Evolutionary conservation across 2,888 invertebrate genomes (phyloP), one percentile per base, ranked within the genome.

Genomic region (Tetragnatha montana): DNA sequence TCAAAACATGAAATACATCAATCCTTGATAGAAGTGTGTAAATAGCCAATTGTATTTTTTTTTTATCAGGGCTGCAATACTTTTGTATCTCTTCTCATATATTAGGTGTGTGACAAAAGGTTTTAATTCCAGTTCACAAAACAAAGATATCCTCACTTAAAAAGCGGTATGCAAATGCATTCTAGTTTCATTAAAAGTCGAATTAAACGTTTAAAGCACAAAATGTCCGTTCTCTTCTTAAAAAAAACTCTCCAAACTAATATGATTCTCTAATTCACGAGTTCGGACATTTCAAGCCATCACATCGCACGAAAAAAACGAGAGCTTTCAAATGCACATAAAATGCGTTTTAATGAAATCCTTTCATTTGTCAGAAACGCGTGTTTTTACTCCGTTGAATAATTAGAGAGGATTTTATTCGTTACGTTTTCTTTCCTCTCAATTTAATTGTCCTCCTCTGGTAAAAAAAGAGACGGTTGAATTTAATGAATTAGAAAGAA

Each of bases 401-500:
- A 60, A 60, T 60, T 60, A 60, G 60, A 8, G 60, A 60, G 8
- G 17, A 6, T 60, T 60, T 60, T 60, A 60, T 60, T 60, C 17
- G 60, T 10, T 60, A 60, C 60, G 12, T 60, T 60, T 60, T 60
- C 60, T 17, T 6, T 3, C 60, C 10, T 60, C 12, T 60, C 60
- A 60, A 60, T 60, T 60, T 60, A 60, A 60, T 60, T 60, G 60
- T 60, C 8, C 12, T 10, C 60, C 4, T 10, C 12, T 17, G 8
- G n/a, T 22, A 21, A 12, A 8, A 78, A 17, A 60, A 12, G 22
- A 78, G 68, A 60, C 60, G 60, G 60, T 1, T 8, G n/a, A 78
- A 22, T 60, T 68, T 60, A 78, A 60, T 35, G 78, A 78, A 60
- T 60, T 78, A 78, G 78, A 60, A 78, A 60, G 8, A 78, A 78